Evolutionary conservation across 37 sponge, comb jelly and placozoan species (phyloP).

Genomic region (Geodia barretti): DNA sequence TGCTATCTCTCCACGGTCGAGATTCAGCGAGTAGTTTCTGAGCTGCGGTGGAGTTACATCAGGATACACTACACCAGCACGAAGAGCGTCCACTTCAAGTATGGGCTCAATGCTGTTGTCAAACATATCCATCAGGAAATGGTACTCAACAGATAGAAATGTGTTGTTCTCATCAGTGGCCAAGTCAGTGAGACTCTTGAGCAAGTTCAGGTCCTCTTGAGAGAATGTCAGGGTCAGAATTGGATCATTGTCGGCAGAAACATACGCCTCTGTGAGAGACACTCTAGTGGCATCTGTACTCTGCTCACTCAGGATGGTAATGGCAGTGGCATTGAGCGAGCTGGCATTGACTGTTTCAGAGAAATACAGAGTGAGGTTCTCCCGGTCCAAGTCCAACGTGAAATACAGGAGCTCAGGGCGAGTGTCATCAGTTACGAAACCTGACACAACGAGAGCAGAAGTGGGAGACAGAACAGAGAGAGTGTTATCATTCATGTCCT

Average conservation of each 20-base stretch:
- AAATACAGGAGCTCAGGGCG: conserved; percentile 66
- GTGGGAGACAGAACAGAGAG: conserved; percentile 15
- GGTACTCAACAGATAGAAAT: conserved; percentile 46
- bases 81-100: conserved; percentile 19
- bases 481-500: conserved; percentile 68
- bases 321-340: conserved; percentile 28
- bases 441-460: conserved; percentile 29
- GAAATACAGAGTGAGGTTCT: conserved; percentile 62
- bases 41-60: conserved; percentile 72
- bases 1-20: conserved; percentile 61
- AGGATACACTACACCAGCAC: conserved; percentile 10
- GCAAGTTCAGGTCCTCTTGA: conserved; percentile 57
- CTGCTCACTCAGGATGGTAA: conserved; percentile 37
- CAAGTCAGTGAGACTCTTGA: conserved; percentile 69
- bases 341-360: conserved; percentile 86
- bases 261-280: conserved; percentile 23
- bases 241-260: conserved; percentile 29
- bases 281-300: conserved; percentile 6
- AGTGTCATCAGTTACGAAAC: conserved; percentile 59
- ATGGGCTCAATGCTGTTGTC: conserved; percentile 54
- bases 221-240: conserved; percentile 38
- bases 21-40: conserved; percentile 56
- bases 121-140: conserved; percentile 69
- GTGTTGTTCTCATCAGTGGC: conserved; percentile 67
- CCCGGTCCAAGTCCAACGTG: conserved; percentile 56